Evolutionary conservation across 1,140 invertebrate species (phyloP).

Genomic region (Drosophila triauraria): DNA sequence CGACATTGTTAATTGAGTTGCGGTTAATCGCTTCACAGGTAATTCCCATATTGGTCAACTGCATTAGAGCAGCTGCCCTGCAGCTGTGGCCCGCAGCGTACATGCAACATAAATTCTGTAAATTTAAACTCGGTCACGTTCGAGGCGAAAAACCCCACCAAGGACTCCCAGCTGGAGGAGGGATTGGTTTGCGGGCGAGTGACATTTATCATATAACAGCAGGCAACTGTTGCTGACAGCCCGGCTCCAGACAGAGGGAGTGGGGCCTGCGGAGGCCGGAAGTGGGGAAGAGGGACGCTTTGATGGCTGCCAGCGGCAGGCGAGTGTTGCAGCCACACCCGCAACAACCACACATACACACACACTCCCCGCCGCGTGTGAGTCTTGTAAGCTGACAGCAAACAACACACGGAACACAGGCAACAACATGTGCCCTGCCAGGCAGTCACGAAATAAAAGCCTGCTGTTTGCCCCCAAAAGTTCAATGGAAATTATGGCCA

Average conservation of each 20-base stretch:
- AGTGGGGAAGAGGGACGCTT: conserved; percentile 15
- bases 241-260: conserved; percentile 14
- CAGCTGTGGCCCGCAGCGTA: conserved; percentile 4
- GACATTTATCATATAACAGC: conserved; percentile 53
- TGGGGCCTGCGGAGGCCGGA: neutral
- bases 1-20: conserved; percentile 23
- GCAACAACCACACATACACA: conserved; percentile 3
- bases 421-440: conserved; percentile 48
- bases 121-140: conserved; percentile 52
- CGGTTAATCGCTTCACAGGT: conserved; percentile 26
- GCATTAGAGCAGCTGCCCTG: conserved; percentile 15
- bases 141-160: neutral
- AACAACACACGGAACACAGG: conserved; percentile 34
- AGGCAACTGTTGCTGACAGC: conserved; percentile 75
- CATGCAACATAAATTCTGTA: conserved; percentile 22
- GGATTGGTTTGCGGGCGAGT: conserved; percentile 19
- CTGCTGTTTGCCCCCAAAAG: conserved; percentile 4
- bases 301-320: conserved; percentile 63
- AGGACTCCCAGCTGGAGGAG: neutral
- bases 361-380: conserved; percentile 8
- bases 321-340: conserved; percentile 32
- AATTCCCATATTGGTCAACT: conserved; percentile 31
- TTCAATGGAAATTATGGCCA: conserved; percentile 12
- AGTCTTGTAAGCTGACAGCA: conserved; percentile 27
- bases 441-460: conserved; percentile 16